Evolutionary conservation across 2,888 invertebrate species (phyloP).

Genomic region (Steinernema scapterisci): DNA sequence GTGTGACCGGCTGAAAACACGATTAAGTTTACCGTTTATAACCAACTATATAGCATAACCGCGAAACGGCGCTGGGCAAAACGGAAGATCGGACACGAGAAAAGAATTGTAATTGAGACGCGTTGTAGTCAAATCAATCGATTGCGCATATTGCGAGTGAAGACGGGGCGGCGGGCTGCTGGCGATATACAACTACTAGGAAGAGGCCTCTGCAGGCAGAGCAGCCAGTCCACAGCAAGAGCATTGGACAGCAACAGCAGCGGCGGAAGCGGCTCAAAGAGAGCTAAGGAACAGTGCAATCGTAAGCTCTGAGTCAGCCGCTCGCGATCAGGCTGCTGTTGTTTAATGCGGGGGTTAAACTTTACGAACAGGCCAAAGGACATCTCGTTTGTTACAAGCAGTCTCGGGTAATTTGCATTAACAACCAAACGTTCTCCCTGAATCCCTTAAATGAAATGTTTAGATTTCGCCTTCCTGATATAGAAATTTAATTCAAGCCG

Average conservation of each 20-base stretch:
- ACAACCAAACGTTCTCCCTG: too few relatives aligned
- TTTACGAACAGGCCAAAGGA: too few relatives aligned
- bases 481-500: too few relatives aligned
- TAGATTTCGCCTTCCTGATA: too few relatives aligned
- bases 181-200: conserved; percentile 24
- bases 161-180: conserved; percentile 10
- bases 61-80: neutral
- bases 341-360: conserved; percentile 2
- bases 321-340: neutral
- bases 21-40: too few relatives aligned
- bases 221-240: neutral
- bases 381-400: too few relatives aligned
- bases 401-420: too few relatives aligned
- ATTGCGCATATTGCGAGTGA: conserved; percentile 16
- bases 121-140: conserved; percentile 17
- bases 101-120: neutral
- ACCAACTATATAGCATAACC: too few relatives aligned
- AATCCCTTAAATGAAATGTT: too few relatives aligned
- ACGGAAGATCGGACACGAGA: neutral
- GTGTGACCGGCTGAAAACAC: too few relatives aligned
- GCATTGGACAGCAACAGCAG: neutral
- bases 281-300: neutral
- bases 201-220: neutral
- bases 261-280: too few relatives aligned
- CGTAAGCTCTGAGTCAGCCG: conserved; percentile 23